These are phyloP conservation scores for Pristionchus maxplancki DNA, from an alignment of 2,888 invertebrate genomes.

Conservation along the genomic window DNA sequence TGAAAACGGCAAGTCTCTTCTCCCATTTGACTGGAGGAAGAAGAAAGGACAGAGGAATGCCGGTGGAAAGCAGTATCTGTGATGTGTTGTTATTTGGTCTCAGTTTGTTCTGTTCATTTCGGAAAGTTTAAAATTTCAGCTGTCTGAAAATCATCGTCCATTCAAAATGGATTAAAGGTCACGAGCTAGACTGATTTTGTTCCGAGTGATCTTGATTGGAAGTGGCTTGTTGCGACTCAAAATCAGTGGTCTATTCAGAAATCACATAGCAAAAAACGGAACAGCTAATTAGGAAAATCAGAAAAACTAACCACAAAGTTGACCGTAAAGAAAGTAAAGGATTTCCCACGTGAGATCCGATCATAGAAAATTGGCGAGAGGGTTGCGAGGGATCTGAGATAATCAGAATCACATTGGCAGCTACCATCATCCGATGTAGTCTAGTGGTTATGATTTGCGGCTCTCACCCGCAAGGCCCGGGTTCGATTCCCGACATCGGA, in stretches of 20 bases:
- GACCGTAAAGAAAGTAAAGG: background rate
- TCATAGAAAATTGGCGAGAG: background rate
- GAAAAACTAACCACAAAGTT: constrained; percentile 13
- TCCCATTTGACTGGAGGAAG: constrained; percentile 31
- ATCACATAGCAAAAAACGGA: background rate
- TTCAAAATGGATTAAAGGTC: background rate
- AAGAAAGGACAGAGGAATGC: background rate
- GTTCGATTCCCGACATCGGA: constrained; percentile 62
- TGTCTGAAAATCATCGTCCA: background rate
- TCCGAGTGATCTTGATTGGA: background rate
- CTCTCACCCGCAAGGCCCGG: constrained; percentile 55
- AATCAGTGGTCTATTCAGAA: background rate
- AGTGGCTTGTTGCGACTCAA: background rate
- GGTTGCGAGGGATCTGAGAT: background rate
- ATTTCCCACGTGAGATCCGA: background rate
- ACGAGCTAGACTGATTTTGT: background rate
- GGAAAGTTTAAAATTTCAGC: background rate
- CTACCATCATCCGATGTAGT: constrained; percentile 3
- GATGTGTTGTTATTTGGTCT: background rate
- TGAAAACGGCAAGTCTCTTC: background rate
- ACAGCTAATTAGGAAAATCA: background rate
- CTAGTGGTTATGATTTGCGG: constrained; percentile 43
- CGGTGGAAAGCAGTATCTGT: background rate
- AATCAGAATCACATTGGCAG: background rate
- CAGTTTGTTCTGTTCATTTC: background rate